These are phyloP conservation scores for Herminia tarsipennalis DNA, from an alignment of 2,888 invertebrate genomes.

Conservation along the genomic window DNA sequence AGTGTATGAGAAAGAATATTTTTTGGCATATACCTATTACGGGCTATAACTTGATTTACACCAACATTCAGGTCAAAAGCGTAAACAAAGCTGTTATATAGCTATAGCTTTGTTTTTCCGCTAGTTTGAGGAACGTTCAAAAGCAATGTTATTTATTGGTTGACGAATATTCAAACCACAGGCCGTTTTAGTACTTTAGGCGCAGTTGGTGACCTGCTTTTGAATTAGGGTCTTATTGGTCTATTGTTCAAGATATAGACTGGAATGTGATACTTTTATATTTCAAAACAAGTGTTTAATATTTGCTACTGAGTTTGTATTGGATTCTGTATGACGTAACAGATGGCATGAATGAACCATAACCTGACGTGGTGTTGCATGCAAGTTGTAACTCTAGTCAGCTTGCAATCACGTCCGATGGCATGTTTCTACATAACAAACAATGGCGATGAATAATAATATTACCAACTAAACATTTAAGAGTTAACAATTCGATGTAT, in stretches of 20 bases:
- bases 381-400: too few relatives aligned
- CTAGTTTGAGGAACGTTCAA: constrained; percentile 28
- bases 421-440: too few relatives aligned
- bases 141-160: constrained; percentile 34
- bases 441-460: too few relatives aligned
- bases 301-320: too few relatives aligned
- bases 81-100: constrained; percentile 53
- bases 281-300: too few relatives aligned
- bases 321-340: too few relatives aligned
- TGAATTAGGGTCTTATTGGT: constrained; percentile 5
- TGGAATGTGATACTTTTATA: not conserved
- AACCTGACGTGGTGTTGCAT: too few relatives aligned
- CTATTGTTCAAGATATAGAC: not conserved
- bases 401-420: too few relatives aligned
- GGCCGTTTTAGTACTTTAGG: constrained; percentile 17
- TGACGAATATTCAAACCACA: constrained; percentile 35
- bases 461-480: too few relatives aligned
- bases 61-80: constrained; percentile 40
- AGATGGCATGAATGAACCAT: too few relatives aligned
- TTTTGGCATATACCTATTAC: constrained; percentile 38
- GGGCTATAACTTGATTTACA: constrained; percentile 49
- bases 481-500: too few relatives aligned
- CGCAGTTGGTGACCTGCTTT: constrained; percentile 18
- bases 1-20: too few relatives aligned
- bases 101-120: constrained; percentile 41